Conservation (phyloP, 2,113 vertebrate genomes). For the Drymodes brunneopygia region DNA sequence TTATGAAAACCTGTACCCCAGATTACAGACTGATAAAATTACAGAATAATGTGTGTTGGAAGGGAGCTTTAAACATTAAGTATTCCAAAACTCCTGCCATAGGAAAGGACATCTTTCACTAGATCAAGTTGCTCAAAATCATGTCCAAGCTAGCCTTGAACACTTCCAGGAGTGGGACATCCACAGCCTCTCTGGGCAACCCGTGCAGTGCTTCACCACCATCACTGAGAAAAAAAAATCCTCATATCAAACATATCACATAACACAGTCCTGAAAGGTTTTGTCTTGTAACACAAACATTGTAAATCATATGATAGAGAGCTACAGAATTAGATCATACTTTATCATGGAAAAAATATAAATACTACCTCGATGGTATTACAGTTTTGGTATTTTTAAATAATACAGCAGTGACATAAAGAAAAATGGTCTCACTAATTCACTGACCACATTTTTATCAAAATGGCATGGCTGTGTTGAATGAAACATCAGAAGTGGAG, state of each 20-base stretch:
- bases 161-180: not conserved
- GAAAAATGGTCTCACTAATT: not conserved
- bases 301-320: not conserved
- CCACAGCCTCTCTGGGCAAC: not conserved
- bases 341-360: not conserved
- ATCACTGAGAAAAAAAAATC: not conserved
- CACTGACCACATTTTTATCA: not conserved
- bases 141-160: not conserved
- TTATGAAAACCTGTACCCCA: not conserved
- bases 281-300: not conserved
- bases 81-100: not conserved
- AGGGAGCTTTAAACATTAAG: not conserved
- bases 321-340: not conserved
- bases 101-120: not conserved
- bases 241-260: not conserved
- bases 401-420: not conserved
- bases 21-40: not conserved
- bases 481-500: not conserved
- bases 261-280: not conserved
- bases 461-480: not conserved
- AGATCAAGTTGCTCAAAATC: fast-evolving
- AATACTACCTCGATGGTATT: not conserved
- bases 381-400: not conserved
- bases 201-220: not conserved
- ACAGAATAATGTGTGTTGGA: not conserved